A percentile compares a stretch with the other conserved stretches of the same genome.
Conservation (phyloP, 2,888 invertebrate species). For the Cerceris ruficornis region DNA sequence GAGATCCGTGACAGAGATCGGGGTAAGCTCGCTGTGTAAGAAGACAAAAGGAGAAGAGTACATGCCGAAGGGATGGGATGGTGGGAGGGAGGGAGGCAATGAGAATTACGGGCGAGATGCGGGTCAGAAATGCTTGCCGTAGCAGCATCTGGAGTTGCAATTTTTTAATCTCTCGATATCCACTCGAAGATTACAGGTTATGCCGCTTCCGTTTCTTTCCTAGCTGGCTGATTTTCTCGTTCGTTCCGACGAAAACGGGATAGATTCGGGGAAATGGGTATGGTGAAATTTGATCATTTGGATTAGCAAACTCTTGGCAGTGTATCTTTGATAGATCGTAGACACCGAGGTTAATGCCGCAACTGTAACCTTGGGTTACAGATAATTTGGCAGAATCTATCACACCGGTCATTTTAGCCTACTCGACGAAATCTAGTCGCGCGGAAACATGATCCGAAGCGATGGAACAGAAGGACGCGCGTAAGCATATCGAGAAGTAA, state of each 20-base stretch:
- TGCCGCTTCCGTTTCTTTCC: not conserved
- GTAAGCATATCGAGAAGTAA: slow-evolving; percentile 37
- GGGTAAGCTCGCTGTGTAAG: slow-evolving; percentile 36
- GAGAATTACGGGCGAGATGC: slow-evolving; percentile 73
- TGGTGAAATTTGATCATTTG: no score
- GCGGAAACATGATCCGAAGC: slow-evolving; percentile 38
- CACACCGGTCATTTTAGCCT: slow-evolving; percentile 25
- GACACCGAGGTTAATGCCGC: slow-evolving; percentile 12
- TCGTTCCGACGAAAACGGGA: no score
- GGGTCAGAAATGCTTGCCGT: slow-evolving; percentile 79
- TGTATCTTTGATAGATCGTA: not conserved
- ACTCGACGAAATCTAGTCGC: slow-evolving; percentile 1
- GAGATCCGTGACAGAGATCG: slow-evolving; percentile 41
- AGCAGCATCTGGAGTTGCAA: slow-evolving; percentile 78
- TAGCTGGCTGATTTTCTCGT: slow-evolving; percentile 11
- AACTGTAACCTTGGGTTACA: no score
- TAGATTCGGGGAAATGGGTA: no score
- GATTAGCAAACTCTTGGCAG: no score
- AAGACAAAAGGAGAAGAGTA: slow-evolving; percentile 52
- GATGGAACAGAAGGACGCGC: slow-evolving; percentile 39
- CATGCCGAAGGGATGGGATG: not conserved
- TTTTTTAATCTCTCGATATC: slow-evolving; percentile 76
- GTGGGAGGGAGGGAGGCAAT: slow-evolving; percentile 55
- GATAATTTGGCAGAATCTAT: no score
- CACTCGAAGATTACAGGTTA: slow-evolving; percentile 54